Evolutionary conservation across 2,888 invertebrate species (phyloP).

Genomic region (Drosophila borborema): DNA sequence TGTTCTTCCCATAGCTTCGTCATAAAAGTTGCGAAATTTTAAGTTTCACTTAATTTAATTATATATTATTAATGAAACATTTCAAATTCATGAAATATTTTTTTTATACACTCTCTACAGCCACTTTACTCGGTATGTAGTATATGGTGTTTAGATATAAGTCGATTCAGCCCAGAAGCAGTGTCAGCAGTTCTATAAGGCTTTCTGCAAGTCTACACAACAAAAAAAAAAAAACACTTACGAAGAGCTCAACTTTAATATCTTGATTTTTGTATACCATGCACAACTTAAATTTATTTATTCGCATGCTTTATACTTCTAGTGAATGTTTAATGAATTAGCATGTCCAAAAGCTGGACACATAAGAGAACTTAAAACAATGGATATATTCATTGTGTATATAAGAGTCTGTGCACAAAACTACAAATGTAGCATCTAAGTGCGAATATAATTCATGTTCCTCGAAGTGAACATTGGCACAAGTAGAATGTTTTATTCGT

Average conservation of each 20-base stretch:
- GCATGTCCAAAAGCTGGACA: neutral
- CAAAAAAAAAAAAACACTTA: neutral
- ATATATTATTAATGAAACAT: neutral
- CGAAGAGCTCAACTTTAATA: neutral
- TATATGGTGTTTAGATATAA: neutral
- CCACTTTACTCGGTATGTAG: neutral
- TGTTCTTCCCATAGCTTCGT: neutral
- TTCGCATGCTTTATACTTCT: neutral
- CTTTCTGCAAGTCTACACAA: neutral
- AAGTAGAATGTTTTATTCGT: neutral
- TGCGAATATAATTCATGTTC: neutral
- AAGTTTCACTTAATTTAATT: constrained; percentile 11
- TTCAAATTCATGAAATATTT: neutral
- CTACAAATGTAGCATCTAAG: neutral
- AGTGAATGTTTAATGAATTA: neutral
- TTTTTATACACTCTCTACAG: constrained; percentile 3
- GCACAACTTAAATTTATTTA: neutral
- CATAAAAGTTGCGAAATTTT: neutral
- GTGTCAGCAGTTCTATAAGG: neutral
- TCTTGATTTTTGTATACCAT: neutral
- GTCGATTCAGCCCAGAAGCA: neutral
- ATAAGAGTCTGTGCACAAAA: neutral
- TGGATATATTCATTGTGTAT: neutral
- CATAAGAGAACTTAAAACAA: neutral
- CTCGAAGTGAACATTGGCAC: neutral